Percentiles rank a stretch among this genome's conserved stretches.
Conservation (phyloP, 92 coral and sea anemone species). For the Paragorgia papillata region DNA sequence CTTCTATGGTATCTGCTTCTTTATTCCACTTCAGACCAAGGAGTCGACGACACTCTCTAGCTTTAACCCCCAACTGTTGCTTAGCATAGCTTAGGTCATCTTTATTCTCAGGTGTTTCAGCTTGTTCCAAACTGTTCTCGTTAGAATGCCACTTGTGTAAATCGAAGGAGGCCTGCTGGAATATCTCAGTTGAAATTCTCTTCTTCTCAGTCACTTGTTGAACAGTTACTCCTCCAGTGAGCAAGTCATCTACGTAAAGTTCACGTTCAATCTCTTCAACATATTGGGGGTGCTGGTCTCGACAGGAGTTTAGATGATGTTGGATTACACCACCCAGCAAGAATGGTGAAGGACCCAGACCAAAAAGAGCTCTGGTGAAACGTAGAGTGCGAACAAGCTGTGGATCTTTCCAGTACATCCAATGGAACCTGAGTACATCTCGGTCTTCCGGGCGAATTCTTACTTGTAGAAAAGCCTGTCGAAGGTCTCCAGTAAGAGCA, state of each 20-base stretch:
- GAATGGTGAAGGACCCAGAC: conserved; percentile 37
- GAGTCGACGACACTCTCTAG: conserved; percentile 27
- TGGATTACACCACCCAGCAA: conserved; percentile 55
- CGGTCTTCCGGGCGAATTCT: conserved; percentile 55
- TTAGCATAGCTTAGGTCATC: conserved; percentile 15
- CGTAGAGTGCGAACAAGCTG: conserved; percentile 47
- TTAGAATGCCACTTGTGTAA: conserved; percentile 9
- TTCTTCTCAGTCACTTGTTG: conserved; percentile 45
- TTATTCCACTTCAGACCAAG: conserved; percentile 46
- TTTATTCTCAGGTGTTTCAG: too few relatives aligned
- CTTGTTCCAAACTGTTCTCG: not conserved
- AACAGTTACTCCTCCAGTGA: conserved; percentile 48
- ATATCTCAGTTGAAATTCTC: not conserved
- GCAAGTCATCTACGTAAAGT: conserved; percentile 56
- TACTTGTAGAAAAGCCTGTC: conserved; percentile 66
- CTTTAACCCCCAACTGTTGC: conserved; percentile 33
- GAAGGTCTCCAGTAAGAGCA: conserved; percentile 59
- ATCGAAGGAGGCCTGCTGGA: not conserved
- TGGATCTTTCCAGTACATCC: conserved; percentile 61
- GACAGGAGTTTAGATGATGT: conserved; percentile 38
- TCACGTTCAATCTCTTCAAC: conserved; percentile 41
- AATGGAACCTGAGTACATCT: conserved; percentile 63
- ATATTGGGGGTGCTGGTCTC: conserved; percentile 36
- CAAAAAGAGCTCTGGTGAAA: conserved; percentile 54
- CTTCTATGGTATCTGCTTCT: conserved; percentile 26